These are phyloP conservation scores for Troides aeacus DNA, from an alignment of 2,888 invertebrate species.

Conservation along the genomic window DNA sequence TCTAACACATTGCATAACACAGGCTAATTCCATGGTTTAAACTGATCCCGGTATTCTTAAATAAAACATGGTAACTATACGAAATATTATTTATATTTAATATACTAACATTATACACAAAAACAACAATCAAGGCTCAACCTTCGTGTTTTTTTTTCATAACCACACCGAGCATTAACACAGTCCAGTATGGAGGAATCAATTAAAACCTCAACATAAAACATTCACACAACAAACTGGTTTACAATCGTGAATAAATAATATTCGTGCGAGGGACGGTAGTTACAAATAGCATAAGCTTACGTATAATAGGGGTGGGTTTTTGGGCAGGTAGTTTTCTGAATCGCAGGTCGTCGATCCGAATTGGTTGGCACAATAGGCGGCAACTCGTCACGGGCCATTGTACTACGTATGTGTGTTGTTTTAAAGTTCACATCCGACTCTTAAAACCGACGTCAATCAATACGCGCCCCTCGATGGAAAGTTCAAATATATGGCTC, in stretches of 20 bases:
- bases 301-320: slow-evolving; percentile 45
- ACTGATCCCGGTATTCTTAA: no score
- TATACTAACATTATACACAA: no score
- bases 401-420: slow-evolving; percentile 28
- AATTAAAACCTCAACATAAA: neutral
- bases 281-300: slow-evolving; percentile 54
- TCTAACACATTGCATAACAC: no score
- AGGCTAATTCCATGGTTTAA: no score
- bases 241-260: neutral
- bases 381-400: slow-evolving; percentile 24
- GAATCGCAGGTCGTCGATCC: slow-evolving; percentile 62
- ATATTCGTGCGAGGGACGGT: slow-evolving; percentile 1
- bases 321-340: slow-evolving; percentile 48
- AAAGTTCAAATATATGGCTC: neutral
- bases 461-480: slow-evolving; percentile 3
- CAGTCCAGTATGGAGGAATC: neutral
- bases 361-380: slow-evolving; percentile 45
- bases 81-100: no score
- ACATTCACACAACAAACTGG: neutral
- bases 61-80: no score
- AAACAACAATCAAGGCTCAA: no score
- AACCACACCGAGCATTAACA: neutral
- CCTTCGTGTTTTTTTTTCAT: neutral
- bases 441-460: slow-evolving; percentile 11
- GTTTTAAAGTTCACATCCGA: slow-evolving; percentile 34